These are phyloP conservation scores for Bothrops jararaca DNA, from an alignment of 2,113 vertebrate genomes.

Conservation along the genomic window DNA sequence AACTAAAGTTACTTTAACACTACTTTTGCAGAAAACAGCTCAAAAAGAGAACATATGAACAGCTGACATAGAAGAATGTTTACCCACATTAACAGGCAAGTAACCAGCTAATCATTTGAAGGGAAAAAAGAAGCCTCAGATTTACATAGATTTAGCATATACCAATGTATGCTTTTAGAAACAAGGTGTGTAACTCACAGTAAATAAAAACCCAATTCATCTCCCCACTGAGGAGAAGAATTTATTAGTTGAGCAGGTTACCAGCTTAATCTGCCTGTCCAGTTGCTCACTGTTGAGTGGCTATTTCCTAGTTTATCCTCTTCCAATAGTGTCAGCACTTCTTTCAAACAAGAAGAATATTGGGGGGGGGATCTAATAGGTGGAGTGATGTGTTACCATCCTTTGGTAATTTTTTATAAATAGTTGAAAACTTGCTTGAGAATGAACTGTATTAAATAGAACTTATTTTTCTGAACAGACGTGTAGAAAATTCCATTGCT, in stretches of 20 bases:
- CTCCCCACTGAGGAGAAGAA: neutral
- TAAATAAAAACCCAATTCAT: neutral
- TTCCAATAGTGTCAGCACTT: neutral
- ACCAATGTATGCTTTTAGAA: neutral
- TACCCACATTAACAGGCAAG: neutral
- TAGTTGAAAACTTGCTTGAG: neutral
- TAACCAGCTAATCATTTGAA: neutral
- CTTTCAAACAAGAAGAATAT: neutral
- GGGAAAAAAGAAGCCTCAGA: neutral
- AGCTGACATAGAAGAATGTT: neutral
- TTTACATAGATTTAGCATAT: neutral
- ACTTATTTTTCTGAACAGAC: neutral
- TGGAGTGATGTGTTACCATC: neutral
- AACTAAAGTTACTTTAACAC: neutral
- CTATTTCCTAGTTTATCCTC: neutral
- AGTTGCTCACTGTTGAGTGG: neutral
- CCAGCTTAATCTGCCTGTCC: neutral
- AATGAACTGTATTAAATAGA: neutral
- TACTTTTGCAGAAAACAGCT: neutral
- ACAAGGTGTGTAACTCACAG: neutral
- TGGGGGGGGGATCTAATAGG: neutral
- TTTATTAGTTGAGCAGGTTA: neutral
- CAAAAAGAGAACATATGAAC: neutral
- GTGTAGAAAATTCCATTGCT: neutral
- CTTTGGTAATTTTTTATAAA: neutral